Base-by-base conservation (phyloP, 2,888 invertebrate genomes). In the Parasteatoda lunata region DNA sequence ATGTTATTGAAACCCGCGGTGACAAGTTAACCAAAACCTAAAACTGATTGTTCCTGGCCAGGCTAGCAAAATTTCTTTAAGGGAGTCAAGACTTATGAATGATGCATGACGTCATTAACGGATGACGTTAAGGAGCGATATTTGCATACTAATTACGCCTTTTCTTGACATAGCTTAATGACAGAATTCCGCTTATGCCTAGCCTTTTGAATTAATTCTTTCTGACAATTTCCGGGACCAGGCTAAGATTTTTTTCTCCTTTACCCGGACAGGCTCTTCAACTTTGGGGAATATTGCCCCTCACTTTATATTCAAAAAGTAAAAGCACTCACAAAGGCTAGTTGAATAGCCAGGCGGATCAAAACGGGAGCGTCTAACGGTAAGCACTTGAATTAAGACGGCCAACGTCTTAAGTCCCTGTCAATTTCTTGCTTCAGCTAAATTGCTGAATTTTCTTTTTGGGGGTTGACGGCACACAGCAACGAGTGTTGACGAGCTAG, bases 121-220 rank as follows among this genome's bases (percentile, higher is more conserved):
- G 77, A 82, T 87, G 86, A 87, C 86, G 82, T 87, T 87, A 87
- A 87, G 77, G 81, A 87, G 86, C 81, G 73, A 87, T 87, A 87
- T 87, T 87, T 87, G 86, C 86, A 87, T 87, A 87, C 86, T 87
- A 87, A 87, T 87, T 87, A 87, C 81, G 86, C 86, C 86, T 82
- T 78, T 87, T 72, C 77, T 77, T 82, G 86, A 87, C 86, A 87
- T 87, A 81, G 86, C 86, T 87, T 87, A 87, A 87, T 87, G 86
- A 87, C 86, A 82, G 86, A 87, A 87, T 78, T 81, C 86, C 77
- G 86, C 86, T 87, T 87, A 87, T 77, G 86, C 77, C 86, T 73
- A 77, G 82, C 86, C 81, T 87, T 87, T 82, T 81, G 82, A 87
- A 87, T 87, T 87, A 87, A 87, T 87, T 87, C 86, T 82, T 87